These are phyloP conservation scores for Pygmarrhopalites habei DNA, from an alignment of 1,140 invertebrate genomes.

Conservation along the genomic window DNA sequence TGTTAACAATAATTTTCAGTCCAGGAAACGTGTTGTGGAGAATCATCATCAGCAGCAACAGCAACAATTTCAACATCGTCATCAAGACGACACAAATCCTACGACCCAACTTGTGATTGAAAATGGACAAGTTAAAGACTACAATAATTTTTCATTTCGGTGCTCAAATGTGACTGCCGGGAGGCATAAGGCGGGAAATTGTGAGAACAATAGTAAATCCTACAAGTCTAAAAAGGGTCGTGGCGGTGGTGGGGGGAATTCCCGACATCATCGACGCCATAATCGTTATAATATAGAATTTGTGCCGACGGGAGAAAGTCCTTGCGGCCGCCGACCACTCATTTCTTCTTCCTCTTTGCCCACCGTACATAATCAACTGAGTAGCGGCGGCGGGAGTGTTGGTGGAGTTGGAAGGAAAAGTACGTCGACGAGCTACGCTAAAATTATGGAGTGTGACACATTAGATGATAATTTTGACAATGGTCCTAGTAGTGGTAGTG, in stretches of 20 bases:
- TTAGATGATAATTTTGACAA: conserved; percentile 37
- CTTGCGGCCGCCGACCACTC: not conserved
- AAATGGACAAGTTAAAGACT: too few relatives aligned
- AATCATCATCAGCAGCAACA: conserved; percentile 13
- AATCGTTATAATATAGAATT: conserved; percentile 12
- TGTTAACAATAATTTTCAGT: conserved; percentile 20
- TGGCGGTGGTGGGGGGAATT: not conserved
- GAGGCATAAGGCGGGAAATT: too few relatives aligned
- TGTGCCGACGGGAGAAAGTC: conserved; percentile 11
- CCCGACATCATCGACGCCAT: not conserved
- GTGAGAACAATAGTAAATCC: too few relatives aligned
- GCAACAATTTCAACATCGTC: not conserved
- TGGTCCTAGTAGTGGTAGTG: conserved; percentile 31
- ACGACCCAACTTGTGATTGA: not conserved
- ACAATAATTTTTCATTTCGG: too few relatives aligned
- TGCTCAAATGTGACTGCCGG: too few relatives aligned
- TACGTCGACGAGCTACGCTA: not conserved
- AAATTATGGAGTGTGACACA: conserved; percentile 28
- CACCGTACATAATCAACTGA: not conserved
- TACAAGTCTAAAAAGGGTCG: not conserved
- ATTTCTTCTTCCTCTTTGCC: not conserved
- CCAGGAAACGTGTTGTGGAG: not conserved
- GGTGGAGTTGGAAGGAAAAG: not conserved
- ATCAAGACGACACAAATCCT: not conserved
- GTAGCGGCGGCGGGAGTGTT: not conserved